These are phyloP conservation scores for Cyclophora albipunctata DNA, from an alignment of 2,888 invertebrate genomes.

Conservation along the genomic window DNA sequence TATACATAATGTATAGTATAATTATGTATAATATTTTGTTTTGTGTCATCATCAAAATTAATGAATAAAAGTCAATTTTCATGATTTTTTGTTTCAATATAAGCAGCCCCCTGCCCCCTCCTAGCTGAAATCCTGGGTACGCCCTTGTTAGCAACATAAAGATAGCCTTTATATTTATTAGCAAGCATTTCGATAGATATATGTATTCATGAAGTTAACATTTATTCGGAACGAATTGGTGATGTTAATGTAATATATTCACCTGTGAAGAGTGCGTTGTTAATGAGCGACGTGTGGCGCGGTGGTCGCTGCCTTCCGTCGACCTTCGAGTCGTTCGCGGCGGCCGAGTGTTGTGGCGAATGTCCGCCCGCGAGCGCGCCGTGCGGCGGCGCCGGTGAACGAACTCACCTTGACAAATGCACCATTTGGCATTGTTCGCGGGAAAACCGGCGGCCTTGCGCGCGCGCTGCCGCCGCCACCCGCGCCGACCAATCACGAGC, in stretches of 20 bases:
- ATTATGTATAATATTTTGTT: too few relatives aligned
- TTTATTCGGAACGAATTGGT: too few relatives aligned
- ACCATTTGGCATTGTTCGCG: conserved; percentile 77
- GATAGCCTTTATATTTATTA: too few relatives aligned
- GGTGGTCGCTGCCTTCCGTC: conserved; percentile 50
- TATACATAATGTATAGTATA: too few relatives aligned
- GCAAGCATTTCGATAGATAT: too few relatives aligned
- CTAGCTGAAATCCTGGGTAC: too few relatives aligned
- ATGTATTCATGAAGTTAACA: too few relatives aligned
- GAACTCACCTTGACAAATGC: conserved; percentile 77
- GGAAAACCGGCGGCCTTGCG: conserved; percentile 75
- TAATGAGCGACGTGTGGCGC: conserved; percentile 52
- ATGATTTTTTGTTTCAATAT: too few relatives aligned
- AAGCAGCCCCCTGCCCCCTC: too few relatives aligned
- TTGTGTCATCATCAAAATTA: too few relatives aligned
- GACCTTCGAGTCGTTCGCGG: conserved; percentile 62
- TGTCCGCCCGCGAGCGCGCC: conserved; percentile 44
- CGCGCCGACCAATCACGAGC: conserved; percentile 55
- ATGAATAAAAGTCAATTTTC: too few relatives aligned
- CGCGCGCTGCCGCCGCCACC: conserved; percentile 54
- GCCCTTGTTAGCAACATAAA: too few relatives aligned
- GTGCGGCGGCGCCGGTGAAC: conserved; percentile 72
- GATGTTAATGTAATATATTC: conserved; percentile 38
- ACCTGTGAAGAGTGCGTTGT: conserved; percentile 57
- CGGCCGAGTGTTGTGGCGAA: conserved; percentile 53